Percentiles rank a stretch among this genome's conserved stretches.
These are phyloP conservation scores for Ochropacha duplaris DNA, from an alignment of 2,888 invertebrate genomes.

Conservation along the genomic window DNA sequence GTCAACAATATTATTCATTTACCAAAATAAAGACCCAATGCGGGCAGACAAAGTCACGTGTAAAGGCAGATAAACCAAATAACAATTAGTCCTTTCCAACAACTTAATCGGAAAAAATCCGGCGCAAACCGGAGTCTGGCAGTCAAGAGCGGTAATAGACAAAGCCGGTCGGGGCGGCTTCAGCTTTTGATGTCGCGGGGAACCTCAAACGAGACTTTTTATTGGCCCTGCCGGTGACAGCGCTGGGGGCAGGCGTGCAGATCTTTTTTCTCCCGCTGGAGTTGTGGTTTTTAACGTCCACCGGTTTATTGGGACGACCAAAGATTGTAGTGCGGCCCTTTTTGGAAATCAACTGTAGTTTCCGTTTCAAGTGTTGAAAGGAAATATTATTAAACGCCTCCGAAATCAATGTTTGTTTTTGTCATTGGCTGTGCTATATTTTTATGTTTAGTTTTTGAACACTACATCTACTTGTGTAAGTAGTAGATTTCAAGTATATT, in stretches of 20 bases:
- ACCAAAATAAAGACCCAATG: background rate
- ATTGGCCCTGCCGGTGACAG: slow-evolving; percentile 4
- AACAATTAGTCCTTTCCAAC: background rate
- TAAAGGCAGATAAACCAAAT: background rate
- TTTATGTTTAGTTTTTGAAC: background rate
- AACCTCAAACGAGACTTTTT: slow-evolving; percentile 7
- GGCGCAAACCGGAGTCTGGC: background rate
- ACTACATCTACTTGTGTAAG: too few relatives aligned
- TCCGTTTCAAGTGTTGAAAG: background rate
- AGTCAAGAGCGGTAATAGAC: slow-evolving; percentile 3
- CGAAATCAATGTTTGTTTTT: background rate
- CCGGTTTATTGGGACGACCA: background rate
- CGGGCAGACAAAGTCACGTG: background rate
- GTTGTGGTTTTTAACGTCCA: background rate
- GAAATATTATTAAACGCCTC: background rate
- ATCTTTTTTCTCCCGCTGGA: background rate
- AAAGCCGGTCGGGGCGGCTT: slow-evolving; percentile 3
- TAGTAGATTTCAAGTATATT: too few relatives aligned
- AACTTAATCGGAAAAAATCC: slow-evolving; percentile 1
- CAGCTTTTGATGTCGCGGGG: slow-evolving; percentile 1
- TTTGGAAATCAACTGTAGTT: slow-evolving; percentile 3
- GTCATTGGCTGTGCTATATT: background rate
- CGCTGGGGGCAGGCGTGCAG: background rate
- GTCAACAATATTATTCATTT: too few relatives aligned
- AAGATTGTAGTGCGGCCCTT: background rate